phyloP scores from a whole-genome alignment of 2,797 vertebrate genomes.

The Pseudocheirus occidentalis region DNA sequence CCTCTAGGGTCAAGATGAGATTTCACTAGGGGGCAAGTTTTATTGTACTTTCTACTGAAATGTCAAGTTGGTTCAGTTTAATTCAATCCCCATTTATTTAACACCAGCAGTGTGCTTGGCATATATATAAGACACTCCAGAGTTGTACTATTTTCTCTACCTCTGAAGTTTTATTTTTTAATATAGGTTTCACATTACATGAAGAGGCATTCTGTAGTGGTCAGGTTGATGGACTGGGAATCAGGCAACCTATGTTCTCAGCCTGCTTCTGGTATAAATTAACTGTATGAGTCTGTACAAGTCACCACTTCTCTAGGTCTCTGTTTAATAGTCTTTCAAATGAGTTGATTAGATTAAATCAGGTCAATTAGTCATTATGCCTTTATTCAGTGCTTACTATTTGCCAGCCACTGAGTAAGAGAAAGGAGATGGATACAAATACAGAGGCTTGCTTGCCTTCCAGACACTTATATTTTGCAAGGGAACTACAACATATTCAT shows the following conservation, averaged over 20 bases:
- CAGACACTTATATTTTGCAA: background rate
- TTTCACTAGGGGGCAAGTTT: conserved; percentile 45
- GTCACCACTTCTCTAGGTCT: conserved; percentile 47
- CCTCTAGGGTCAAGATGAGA: conserved; percentile 25
- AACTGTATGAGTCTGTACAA: background rate
- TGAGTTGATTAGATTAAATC: conserved; percentile 55
- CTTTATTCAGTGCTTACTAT: background rate
- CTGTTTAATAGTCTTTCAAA: conserved; percentile 52
- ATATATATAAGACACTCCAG: background rate
- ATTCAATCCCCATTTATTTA: conserved; percentile 1
- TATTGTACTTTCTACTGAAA: conserved; percentile 42
- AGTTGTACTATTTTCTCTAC: conserved; percentile 10
- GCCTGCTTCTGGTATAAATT: background rate
- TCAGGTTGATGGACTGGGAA: conserved; percentile 14
- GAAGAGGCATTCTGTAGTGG: conserved; percentile 36
- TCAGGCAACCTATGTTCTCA: conserved; percentile 9
- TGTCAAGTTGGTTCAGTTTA: conserved; percentile 45
- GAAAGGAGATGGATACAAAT: conserved; percentile 3
- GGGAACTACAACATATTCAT: background rate
- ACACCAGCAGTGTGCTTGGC: background rate
- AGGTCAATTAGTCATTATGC: background rate
- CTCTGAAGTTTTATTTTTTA: conserved; percentile 39
- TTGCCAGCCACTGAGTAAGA: background rate
- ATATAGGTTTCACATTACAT: background rate
- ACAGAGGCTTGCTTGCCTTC: background rate